Evolutionary conservation across 1,140 invertebrate genomes (phyloP), one percentile per base, ranked within the genome.

Genomic region (Cotesia vestalis): DNA sequence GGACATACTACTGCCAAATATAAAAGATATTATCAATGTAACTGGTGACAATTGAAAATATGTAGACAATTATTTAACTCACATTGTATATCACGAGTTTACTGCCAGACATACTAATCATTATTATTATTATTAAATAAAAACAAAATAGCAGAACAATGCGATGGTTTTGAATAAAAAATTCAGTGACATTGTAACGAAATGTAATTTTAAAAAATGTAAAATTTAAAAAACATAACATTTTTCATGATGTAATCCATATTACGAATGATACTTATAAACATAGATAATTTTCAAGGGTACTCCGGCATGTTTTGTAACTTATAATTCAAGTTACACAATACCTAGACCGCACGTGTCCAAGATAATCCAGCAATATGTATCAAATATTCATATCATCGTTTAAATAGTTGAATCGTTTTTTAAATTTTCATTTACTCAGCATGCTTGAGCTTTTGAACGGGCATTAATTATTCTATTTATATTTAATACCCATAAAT

Each of bases 301-400:
- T 27, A 35, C 38, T 66, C 11, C 59, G 27, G 59, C 38, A 46
- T 66, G 9, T 14, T 66, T 53, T 60, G 53, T 72, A 72, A 66
- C 3, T 72, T 72, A 55, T 72, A 72, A 66, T 72, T 72, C 70
- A 66, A 66, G 70, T 72, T 72, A 66, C 63, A 72, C 70, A 72
- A 72, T 46, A 46, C 5, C 40, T 46, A 46, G 6, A 46, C 34
- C n/a, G 36, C 67, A 35, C 27, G 63, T 66, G 40, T 66, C 27
- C 17, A 34, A 59, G 52, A 66, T 14, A 59, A 66, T 66, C 52
- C n/a, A 66, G 53, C 57, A 57, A 46, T 46, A 46, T 46, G 40
- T 6, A 46, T 46, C 46, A 72, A 20, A 57, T 52, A 34, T 36
- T 57, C 40, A 46, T 9, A 46, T 46, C 4, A 46, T 11, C 6